These are phyloP conservation scores for Sciurus niger DNA, from an alignment of 2,113 vertebrate genomes.

Conservation along the genomic window DNA sequence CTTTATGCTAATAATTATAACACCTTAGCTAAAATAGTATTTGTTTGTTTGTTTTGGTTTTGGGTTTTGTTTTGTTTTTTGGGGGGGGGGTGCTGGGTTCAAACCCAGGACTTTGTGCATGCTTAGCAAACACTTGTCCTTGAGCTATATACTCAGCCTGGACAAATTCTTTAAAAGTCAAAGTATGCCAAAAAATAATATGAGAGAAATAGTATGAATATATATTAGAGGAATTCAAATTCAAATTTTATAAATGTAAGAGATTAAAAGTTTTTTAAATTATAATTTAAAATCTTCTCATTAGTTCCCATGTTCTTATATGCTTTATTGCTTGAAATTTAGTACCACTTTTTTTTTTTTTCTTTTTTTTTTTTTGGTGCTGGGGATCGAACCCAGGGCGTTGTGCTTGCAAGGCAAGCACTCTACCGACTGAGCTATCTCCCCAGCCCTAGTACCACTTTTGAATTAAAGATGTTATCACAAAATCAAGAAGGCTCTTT, in stretches of 20 bases:
- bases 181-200: background rate
- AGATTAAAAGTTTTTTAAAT: background rate
- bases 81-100: background rate
- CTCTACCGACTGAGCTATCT: too few relatives aligned
- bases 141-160: background rate
- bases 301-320: conserved; percentile 24
- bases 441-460: background rate
- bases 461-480: conserved; percentile 38
- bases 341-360: background rate
- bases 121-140: background rate
- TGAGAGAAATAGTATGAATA: background rate
- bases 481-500: background rate
- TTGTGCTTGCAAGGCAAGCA: too few relatives aligned
- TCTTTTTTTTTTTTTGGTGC: too few relatives aligned
- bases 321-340: background rate
- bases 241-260: background rate
- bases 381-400: too few relatives aligned
- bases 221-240: background rate
- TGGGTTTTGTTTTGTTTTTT: background rate
- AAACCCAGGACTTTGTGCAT: background rate
- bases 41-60: background rate
- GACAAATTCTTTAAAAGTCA: background rate
- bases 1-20: conserved; percentile 18
- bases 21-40: background rate
- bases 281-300: background rate